Conservation (phyloP, 1,140 invertebrate genomes). For the Drosophila equinoxialis region DNA sequence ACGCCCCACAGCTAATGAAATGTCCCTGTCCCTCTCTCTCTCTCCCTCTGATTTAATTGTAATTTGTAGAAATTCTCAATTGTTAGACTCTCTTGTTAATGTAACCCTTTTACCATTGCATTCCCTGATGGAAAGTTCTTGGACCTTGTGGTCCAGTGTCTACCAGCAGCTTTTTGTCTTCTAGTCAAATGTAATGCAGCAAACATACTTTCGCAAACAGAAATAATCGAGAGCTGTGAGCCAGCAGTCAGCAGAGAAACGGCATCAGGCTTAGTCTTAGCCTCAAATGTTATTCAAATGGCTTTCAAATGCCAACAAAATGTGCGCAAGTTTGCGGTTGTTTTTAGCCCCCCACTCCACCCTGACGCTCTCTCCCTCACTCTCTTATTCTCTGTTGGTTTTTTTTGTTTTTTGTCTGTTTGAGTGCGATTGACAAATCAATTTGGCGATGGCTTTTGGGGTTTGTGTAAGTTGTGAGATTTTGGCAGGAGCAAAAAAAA, state of each 20-base stretch:
- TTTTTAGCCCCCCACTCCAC: neutral
- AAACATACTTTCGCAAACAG: conserved; percentile 10
- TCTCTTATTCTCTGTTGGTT: neutral
- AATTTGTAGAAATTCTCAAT: no score
- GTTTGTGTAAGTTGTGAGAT: conserved; percentile 36
- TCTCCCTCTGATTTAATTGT: no score
- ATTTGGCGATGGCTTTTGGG: conserved; percentile 68
- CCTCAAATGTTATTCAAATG: conserved; percentile 71
- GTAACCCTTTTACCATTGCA: neutral
- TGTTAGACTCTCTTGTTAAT: no score
- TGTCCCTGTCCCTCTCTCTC: no score
- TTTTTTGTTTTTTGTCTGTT: conserved; percentile 22
- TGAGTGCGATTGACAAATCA: conserved; percentile 73
- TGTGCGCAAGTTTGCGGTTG: conserved; percentile 73
- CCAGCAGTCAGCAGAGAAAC: conserved; percentile 5
- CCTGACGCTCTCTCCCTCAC: no score
- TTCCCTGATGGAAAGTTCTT: neutral
- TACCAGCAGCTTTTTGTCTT: conserved; percentile 15
- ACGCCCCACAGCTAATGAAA: no score
- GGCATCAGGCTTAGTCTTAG: conserved; percentile 28
- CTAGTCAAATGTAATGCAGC: conserved; percentile 21
- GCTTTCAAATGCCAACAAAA: conserved; percentile 77
- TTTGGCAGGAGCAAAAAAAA: conserved; percentile 20
- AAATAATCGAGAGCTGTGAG: conserved; percentile 26
- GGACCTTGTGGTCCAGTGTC: conserved; percentile 11